Base-by-base conservation (phyloP, 2,113 vertebrate species). In the Chamaetylas fuelleborni region DNA sequence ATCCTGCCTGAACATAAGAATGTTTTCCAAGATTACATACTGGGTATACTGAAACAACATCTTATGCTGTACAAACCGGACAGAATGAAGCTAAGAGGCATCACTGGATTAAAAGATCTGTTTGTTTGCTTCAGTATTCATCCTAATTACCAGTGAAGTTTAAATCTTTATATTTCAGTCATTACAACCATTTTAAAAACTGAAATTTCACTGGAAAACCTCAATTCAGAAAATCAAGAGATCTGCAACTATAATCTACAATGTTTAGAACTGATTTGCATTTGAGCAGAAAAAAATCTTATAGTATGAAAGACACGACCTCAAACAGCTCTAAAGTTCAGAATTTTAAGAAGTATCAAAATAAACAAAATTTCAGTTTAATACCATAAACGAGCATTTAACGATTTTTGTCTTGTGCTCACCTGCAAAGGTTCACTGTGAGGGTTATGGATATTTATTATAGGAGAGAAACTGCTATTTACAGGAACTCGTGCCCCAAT, bases 401-500 rank as follows among this genome's bases (percentile, higher is more conserved):
- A 70, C 31, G 17, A 10, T 83, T 69, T 71, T 54, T 60, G 24
- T 77, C 54, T 86, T 26, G 65, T 11, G 80, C 97, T 97, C 88
- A 99, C 99, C 99, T 99, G 99, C 89, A 99, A 98, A 73, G 99
- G 99, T 95, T 99, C 99, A 96, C 99, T 99, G 98, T 98, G 99
- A 25, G 99, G 99, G 91, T 99, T 99, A 97, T 99, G 99, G 94
- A 99, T 99, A 97, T 99, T 99, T 98, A 99, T 99, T 88, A 99
- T 98, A 66, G 99, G 99, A 79, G 99, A 99, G 97, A 99, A 99
- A 97, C 99, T 99, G 98, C 99, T 99, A 98, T 99, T 99, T 95
- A 99, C 99, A 92, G 99, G 99, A 92, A 99, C 99, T 96, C 99
- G 98, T 96, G 99, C 99, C 94, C 99, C 99, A 50, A 99, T 98